phyloP scores from a whole-genome alignment of 1,140 invertebrate species.

The Psilanteris sp. region DNA sequence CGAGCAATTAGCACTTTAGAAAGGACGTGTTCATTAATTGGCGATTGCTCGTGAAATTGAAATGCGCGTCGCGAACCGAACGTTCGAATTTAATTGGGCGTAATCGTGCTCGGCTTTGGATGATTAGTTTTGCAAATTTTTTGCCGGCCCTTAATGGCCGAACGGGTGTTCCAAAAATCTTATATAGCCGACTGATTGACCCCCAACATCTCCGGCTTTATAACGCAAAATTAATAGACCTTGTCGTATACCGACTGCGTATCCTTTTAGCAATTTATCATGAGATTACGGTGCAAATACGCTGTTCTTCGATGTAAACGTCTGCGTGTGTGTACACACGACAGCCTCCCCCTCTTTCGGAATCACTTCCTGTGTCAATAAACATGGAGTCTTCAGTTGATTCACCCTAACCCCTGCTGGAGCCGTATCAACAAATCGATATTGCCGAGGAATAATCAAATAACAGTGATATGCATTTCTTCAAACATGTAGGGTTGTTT shows the following conservation, averaged over 20 bases:
- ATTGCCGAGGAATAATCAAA: constrained; percentile 56
- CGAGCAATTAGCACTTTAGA: constrained; percentile 30
- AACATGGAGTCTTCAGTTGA: constrained; percentile 68
- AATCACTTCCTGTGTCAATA: constrained; percentile 78
- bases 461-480: constrained; percentile 51
- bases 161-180: constrained; percentile 27
- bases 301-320: constrained; percentile 11
- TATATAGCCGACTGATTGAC: constrained; percentile 34
- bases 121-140: not conserved
- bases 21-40: constrained; percentile 44
- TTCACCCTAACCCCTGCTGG: constrained; percentile 68
- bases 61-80: constrained; percentile 8
- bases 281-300: constrained; percentile 79
- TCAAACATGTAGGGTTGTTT: constrained; percentile 30
- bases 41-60: constrained; percentile 18
- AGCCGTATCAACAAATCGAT: constrained; percentile 68
- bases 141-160: not conserved
- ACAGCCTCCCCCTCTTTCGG: constrained; percentile 62
- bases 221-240: constrained; percentile 80
- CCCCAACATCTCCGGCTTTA: constrained; percentile 66
- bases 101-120: not conserved
- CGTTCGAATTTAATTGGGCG: constrained; percentile 9
- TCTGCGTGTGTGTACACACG: constrained; percentile 24
- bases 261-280: constrained; percentile 77
- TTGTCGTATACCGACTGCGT: constrained; percentile 67